Base-by-base conservation (phyloP, 92 coral and sea anemone species). In the Phenganax subtilis region DNA sequence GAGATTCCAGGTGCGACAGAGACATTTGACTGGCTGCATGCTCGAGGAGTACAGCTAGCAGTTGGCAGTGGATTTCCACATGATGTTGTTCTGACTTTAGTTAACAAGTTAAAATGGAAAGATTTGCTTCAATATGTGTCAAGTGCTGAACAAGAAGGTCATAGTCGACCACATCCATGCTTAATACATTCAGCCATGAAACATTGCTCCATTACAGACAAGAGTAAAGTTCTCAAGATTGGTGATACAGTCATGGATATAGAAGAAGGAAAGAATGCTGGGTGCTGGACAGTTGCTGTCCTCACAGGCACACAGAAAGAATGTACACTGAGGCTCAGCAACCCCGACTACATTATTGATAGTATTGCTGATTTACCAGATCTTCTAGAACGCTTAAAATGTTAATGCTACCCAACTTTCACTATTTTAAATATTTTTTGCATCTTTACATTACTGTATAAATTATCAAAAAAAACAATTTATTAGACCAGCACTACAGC, bases 1-100 rank as follows among this genome's bases (percentile, higher is more conserved):
- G 98, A 94, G 85, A 94, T 94, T 57, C 90, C 92, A 17, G 97
- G 97, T 8, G 90, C 97, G 56, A 91, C 88, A 17, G 88, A 84
- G 28, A 80, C 86, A 54, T 94, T 94, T 80, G 77, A 61, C 53
- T 72, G 83, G 76, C 81, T 94, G 51, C 87, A 87, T 81, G 70
- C 97, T 12, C 85, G 61, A 54, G 96, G 93, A 51, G 77, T 90
- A 28, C 80, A 91, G 58, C 71, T 94, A 11, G 91, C 96, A 3
- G 92, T 94, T 47, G 97, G 96, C 14, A 94, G 98, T 86, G 98
- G 98, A 6, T 94, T 94, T 80, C 98, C 98, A 10, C 92, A 92
- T 58, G 16, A 80, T 64, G 98, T 94, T 12, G 98, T 94, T 12
- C 89, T 92, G 81, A 53, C 91, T 7, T 85, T 94, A 59, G 89